phyloP scores from a whole-genome alignment of 2,888 invertebrate genomes.

The Thereva nobilitata region DNA sequence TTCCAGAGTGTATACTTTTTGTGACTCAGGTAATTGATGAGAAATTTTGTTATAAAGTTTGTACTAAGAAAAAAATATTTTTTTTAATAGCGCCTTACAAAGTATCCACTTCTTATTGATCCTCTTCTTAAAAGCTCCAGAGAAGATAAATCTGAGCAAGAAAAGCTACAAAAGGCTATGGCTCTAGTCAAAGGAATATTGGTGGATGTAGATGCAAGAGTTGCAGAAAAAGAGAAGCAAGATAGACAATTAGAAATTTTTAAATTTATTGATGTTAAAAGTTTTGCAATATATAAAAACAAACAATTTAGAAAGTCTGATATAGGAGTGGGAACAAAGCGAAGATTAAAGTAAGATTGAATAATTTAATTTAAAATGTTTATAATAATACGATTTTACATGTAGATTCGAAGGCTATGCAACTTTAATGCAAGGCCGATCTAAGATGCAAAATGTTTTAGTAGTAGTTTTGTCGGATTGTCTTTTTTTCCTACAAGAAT shows the following conservation, averaged over 20 bases:
- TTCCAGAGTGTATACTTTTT: conserved; percentile 93
- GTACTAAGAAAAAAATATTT: conserved; percentile 13
- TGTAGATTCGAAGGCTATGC: conserved; percentile 83
- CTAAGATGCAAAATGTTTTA: conserved; percentile 85
- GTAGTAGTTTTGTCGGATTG: conserved; percentile 92
- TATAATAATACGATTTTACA: conserved; percentile 8
- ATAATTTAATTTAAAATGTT: conserved; percentile 12
- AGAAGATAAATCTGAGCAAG: conserved; percentile 77
- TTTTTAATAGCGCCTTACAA: conserved; percentile 74
- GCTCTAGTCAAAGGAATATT: conserved; percentile 85
- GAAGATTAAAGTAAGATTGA: conserved; percentile 70
- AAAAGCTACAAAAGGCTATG: conserved; percentile 77
- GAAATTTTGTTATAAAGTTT: not conserved
- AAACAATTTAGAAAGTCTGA: conserved; percentile 93
- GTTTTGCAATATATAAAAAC: conserved; percentile 81
- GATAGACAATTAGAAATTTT: conserved; percentile 90
- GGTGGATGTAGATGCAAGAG: conserved; percentile 88
- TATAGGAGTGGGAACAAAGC: conserved; percentile 78
- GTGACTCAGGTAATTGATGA: conserved; percentile 68
- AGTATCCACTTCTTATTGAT: conserved; percentile 91
- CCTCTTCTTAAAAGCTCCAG: conserved; percentile 89
- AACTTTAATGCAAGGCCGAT: conserved; percentile 86
- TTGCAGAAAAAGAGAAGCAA: conserved; percentile 88
- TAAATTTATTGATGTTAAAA: conserved; percentile 89
- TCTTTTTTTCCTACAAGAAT: conserved; percentile 88